Evolutionary conservation across 2,888 invertebrate species (phyloP).

Genomic region (Carpatolechia fugitivella): DNA sequence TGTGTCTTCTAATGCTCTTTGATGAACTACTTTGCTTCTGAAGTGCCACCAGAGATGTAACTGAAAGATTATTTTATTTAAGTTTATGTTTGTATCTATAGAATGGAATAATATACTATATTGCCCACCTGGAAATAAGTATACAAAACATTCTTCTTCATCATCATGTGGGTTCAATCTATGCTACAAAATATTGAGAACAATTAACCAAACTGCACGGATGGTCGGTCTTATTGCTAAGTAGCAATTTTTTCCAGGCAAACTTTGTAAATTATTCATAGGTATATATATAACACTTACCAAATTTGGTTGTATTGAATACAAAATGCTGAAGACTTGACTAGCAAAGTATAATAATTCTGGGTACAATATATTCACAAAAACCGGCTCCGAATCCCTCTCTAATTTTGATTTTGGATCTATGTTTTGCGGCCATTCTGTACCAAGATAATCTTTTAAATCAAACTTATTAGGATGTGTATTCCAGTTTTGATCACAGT

Average conservation of each 20-base stretch:
- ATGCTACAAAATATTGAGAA: too few relatives aligned
- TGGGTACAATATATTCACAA: slow-evolving; percentile 80
- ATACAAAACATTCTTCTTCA: too few relatives aligned
- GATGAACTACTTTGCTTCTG: slow-evolving; percentile 86
- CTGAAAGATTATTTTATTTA: too few relatives aligned
- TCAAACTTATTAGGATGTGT: slow-evolving; percentile 80
- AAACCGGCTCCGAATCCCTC: slow-evolving; percentile 83
- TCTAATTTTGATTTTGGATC: slow-evolving; percentile 65
- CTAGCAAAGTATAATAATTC: slow-evolving; percentile 66
- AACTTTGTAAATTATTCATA: too few relatives aligned
- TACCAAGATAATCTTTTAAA: slow-evolving; percentile 58
- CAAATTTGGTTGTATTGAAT: slow-evolving; percentile 50
- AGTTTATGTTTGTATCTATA: too few relatives aligned
- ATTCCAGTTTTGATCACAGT: slow-evolving; percentile 90
- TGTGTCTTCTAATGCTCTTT: slow-evolving; percentile 86
- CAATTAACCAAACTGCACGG: too few relatives aligned
- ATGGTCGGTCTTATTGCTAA: too few relatives aligned
- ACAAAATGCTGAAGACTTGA: slow-evolving; percentile 58
- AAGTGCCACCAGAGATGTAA: slow-evolving; percentile 85
- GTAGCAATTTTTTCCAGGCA: too few relatives aligned
- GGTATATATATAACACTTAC: slow-evolving; percentile 37
- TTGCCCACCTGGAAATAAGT: too few relatives aligned
- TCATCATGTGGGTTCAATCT: too few relatives aligned
- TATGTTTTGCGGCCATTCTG: slow-evolving; percentile 60
- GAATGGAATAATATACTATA: background rate